Evolutionary conservation across 1,140 invertebrate species (phyloP).

Genomic region (Drosophila pandora): DNA sequence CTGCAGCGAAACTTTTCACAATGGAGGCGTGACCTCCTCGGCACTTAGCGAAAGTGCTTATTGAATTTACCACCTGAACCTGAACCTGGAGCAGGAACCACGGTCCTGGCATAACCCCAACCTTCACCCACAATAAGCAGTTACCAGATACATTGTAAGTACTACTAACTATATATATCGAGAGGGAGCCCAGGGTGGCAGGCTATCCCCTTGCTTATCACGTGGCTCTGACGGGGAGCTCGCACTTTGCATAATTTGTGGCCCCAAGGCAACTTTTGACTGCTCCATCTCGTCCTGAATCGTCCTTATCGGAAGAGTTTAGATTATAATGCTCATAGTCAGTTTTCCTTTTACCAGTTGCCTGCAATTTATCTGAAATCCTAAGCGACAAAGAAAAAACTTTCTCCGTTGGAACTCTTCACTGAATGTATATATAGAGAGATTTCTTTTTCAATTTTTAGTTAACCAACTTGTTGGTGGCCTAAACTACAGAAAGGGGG

Average conservation of each 20-base stretch:
- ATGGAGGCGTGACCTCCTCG: slow-evolving; percentile 30
- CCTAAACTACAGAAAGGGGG: neutral
- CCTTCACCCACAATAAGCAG: slow-evolving; percentile 15
- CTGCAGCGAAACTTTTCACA: slow-evolving; percentile 35
- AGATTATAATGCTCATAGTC: slow-evolving; percentile 34
- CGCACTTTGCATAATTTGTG: slow-evolving; percentile 68
- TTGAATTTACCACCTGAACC: slow-evolving; percentile 43
- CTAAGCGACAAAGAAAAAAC: slow-evolving; percentile 45
- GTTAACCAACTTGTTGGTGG: slow-evolving; percentile 41
- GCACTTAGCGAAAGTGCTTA: slow-evolving; percentile 47
- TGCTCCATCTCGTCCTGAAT: neutral
- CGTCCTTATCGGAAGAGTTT: slow-evolving; percentile 17
- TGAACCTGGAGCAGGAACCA: neutral
- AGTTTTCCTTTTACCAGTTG: slow-evolving; percentile 32
- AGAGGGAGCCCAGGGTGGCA: slow-evolving; percentile 10
- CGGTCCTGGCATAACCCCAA: neutral
- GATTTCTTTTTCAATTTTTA: slow-evolving; percentile 12
- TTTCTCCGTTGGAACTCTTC: slow-evolving; percentile 19
- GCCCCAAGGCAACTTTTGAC: slow-evolving; percentile 52
- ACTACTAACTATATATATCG: neutral
- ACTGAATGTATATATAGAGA: neutral
- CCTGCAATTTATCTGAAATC: slow-evolving; percentile 44
- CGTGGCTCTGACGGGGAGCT: slow-evolving; percentile 25
- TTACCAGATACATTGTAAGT: slow-evolving; percentile 7
- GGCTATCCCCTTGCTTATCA: slow-evolving; percentile 35